A percentile compares a stretch with the other conserved stretches of the same genome.
Evolutionary conservation across 2,113 vertebrate genomes (phyloP).

Genomic region (Platichthys flesus): DNA sequence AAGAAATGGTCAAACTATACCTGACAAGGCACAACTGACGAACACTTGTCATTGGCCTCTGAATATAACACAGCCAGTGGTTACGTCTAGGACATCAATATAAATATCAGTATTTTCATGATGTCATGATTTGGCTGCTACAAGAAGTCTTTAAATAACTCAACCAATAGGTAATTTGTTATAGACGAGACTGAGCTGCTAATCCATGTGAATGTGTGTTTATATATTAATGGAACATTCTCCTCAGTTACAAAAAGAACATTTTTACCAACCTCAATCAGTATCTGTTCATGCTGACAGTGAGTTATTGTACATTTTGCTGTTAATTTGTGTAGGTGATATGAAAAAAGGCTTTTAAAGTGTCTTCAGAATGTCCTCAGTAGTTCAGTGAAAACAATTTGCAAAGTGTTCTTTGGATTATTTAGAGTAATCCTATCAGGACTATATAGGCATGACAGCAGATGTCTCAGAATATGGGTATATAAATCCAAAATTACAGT

Average conservation of each 20-base stretch:
- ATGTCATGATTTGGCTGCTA: too few relatives aligned
- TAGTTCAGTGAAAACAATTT: background rate
- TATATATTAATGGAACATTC: too few relatives aligned
- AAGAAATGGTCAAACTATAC: background rate
- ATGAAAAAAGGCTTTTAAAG: background rate
- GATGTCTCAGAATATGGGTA: background rate
- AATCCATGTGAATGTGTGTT: too few relatives aligned
- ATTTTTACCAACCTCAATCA: too few relatives aligned
- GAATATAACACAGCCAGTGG: too few relatives aligned
- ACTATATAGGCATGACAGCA: background rate
- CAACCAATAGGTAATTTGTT: too few relatives aligned
- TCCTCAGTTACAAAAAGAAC: too few relatives aligned
- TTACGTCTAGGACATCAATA: too few relatives aligned
- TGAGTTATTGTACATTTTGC: background rate
- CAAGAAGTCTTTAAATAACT: too few relatives aligned
- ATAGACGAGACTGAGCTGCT: too few relatives aligned
- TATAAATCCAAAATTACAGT: background rate
- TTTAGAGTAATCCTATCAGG: background rate
- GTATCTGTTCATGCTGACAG: background rate
- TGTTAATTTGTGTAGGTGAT: too few relatives aligned
- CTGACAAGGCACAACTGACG: background rate
- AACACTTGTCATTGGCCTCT: conserved; percentile 15
- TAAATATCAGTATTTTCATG: too few relatives aligned
- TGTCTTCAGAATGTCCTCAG: background rate
- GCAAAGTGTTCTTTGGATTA: conserved; percentile 5